Evolutionary conservation across 2,888 invertebrate genomes (phyloP).

Genomic region (Crematogaster levior): DNA sequence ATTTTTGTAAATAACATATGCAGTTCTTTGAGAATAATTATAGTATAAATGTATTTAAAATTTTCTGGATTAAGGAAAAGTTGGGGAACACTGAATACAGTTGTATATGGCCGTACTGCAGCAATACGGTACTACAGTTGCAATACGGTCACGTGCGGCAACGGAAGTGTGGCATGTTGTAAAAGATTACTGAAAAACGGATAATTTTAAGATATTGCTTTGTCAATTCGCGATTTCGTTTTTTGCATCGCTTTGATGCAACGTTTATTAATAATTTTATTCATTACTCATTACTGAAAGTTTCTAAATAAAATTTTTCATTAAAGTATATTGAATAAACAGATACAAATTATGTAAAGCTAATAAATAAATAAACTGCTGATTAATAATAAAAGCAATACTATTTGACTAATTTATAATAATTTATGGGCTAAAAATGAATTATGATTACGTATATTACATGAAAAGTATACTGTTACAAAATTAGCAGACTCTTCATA

Average conservation of each 20-base stretch:
- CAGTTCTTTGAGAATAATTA: not conserved
- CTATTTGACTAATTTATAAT: not conserved
- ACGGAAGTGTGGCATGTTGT: slow-evolving; percentile 22
- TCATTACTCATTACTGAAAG: not conserved
- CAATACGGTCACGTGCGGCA: not conserved
- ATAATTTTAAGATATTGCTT: not conserved
- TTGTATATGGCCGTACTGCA: no score
- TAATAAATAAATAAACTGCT: not conserved
- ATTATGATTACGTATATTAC: not conserved
- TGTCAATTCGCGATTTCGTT: not conserved
- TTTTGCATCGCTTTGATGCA: not conserved
- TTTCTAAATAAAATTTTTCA: not conserved
- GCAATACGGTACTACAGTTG: not conserved
- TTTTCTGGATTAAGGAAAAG: not conserved
- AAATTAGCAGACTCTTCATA: not conserved
- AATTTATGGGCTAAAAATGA: not conserved
- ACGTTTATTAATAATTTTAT: not conserved
- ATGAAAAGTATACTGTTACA: not conserved
- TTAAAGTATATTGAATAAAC: not conserved
- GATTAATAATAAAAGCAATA: not conserved
- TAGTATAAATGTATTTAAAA: not conserved
- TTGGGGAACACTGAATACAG: slow-evolving; percentile 5
- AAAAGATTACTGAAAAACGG: slow-evolving; percentile 21
- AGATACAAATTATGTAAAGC: not conserved
- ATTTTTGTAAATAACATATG: not conserved